A percentile compares a stretch with the other conserved stretches of the same genome.
Conservation (phyloP, 2,888 invertebrate genomes). For the Cryptophagus acutangulus region DNA sequence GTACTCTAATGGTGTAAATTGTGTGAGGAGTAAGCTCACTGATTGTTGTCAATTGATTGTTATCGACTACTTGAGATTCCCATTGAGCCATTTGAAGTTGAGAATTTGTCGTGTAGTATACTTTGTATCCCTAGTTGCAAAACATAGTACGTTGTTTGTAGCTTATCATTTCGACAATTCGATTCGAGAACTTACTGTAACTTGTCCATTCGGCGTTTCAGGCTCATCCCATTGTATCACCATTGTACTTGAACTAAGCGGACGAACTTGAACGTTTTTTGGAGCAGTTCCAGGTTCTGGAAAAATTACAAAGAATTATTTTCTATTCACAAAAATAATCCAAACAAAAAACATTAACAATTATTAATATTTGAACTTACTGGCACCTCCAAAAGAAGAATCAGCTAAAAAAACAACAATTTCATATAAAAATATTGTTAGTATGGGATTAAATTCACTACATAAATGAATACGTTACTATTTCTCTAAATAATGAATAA, state of each 20-base stretch:
- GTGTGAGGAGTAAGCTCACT: constrained; percentile 86
- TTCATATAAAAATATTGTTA: constrained; percentile 6
- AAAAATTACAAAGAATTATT: constrained; percentile 9
- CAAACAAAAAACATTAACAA: background rate
- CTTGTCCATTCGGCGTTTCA: constrained; percentile 94
- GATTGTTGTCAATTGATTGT: constrained; percentile 87
- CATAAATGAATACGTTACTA: constrained; percentile 3
- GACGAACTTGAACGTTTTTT: constrained; percentile 87
- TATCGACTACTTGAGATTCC: constrained; percentile 92
- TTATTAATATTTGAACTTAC: constrained; percentile 49
- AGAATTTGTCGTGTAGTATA: constrained; percentile 90
- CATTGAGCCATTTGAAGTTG: constrained; percentile 82
- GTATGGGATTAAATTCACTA: too few species aligned
- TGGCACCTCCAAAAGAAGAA: constrained; percentile 54
- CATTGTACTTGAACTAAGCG: constrained; percentile 92
- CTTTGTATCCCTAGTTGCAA: constrained; percentile 83
- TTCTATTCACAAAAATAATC: background rate
- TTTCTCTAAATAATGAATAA: constrained; percentile 4
- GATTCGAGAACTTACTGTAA: constrained; percentile 74
- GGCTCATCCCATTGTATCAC: constrained; percentile 98
- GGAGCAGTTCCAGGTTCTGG: constrained; percentile 94
- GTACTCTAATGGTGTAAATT: constrained; percentile 91
- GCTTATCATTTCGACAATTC: background rate
- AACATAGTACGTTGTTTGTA: background rate
- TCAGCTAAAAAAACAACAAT: constrained; percentile 41